phyloP scores from a whole-genome alignment of 2,888 invertebrate genomes.

The Augiades crinisus region DNA sequence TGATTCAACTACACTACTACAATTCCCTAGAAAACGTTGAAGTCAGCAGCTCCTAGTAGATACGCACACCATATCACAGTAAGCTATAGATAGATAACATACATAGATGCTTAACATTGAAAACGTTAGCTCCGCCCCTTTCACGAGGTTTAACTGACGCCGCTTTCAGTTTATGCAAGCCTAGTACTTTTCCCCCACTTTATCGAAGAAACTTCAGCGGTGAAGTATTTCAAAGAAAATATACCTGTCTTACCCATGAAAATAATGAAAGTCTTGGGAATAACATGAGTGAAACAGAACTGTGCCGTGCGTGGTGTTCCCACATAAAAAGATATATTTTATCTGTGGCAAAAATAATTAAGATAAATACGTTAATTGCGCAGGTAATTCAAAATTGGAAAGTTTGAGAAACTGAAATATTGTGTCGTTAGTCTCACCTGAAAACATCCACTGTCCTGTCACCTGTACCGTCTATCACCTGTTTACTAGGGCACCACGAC shows the following conservation, averaged over 20 bases:
- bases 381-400: too few relatives aligned
- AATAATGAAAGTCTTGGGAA: too few relatives aligned
- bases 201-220: slow-evolving; percentile 63
- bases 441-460: slow-evolving; percentile 42
- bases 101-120: not conserved
- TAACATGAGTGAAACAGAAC: too few relatives aligned
- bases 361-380: too few relatives aligned
- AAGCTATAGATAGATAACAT: too few relatives aligned
- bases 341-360: too few relatives aligned
- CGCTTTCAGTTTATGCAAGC: slow-evolving; percentile 39
- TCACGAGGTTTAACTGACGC: slow-evolving; percentile 29
- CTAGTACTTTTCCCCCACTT: slow-evolving; percentile 68
- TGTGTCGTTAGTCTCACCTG: not conserved
- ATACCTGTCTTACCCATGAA: too few relatives aligned
- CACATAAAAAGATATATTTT: too few relatives aligned
- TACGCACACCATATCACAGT: too few relatives aligned
- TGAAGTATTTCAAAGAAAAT: slow-evolving; percentile 10
- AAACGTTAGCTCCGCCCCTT: not conserved
- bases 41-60: slow-evolving; percentile 29
- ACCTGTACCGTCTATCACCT: slow-evolving; percentile 62
- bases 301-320: too few relatives aligned
- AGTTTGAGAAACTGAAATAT: not conserved
- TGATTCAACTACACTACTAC: slow-evolving; percentile 44
- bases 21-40: slow-evolving; percentile 21
- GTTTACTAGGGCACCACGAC: slow-evolving; percentile 60